These are phyloP conservation scores for Australoheros facetus DNA, from an alignment of 2,797 vertebrate species.

Conservation along the genomic window DNA sequence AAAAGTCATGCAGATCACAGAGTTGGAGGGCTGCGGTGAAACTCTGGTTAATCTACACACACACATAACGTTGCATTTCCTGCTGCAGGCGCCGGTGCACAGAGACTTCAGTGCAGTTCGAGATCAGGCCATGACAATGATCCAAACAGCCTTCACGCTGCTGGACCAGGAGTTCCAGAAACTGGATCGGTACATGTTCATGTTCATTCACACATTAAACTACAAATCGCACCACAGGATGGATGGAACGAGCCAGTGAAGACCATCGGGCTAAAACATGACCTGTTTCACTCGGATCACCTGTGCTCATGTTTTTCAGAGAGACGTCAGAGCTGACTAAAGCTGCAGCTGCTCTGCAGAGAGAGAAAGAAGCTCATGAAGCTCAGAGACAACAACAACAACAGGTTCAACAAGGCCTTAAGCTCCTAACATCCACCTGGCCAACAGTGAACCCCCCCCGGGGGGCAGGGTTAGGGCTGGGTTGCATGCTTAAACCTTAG, in stretches of 20 bases:
- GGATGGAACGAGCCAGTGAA: not conserved
- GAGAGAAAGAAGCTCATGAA: conserved; percentile 70
- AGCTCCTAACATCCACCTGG: not conserved
- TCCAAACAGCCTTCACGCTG: conserved; percentile 77
- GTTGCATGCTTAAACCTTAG: not conserved
- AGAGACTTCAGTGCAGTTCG: conserved; percentile 71
- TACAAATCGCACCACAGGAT: not conserved
- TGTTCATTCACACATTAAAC: not conserved
- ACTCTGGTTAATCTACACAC: not conserved
- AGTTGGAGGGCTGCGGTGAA: not conserved
- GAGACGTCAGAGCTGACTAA: conserved; percentile 73
- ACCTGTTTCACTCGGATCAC: not conserved
- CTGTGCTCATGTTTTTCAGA: conserved; percentile 35
- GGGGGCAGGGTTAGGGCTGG: not conserved
- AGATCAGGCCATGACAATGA: conserved; percentile 78
- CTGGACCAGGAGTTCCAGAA: conserved; percentile 82
- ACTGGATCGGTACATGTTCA: conserved; percentile 72
- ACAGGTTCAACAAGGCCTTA: conserved; percentile 51
- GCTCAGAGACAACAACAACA: conserved; percentile 74
- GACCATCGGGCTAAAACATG: not conserved
- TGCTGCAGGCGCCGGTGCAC: conserved; percentile 57
- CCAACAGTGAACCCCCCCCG: not conserved
- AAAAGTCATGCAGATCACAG: not conserved
- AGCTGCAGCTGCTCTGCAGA: conserved; percentile 62
- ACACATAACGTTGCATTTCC: not conserved